Evolutionary conservation across 2,113 vertebrate genomes (phyloP).

Genomic region (Gambusia holbrooki): DNA sequence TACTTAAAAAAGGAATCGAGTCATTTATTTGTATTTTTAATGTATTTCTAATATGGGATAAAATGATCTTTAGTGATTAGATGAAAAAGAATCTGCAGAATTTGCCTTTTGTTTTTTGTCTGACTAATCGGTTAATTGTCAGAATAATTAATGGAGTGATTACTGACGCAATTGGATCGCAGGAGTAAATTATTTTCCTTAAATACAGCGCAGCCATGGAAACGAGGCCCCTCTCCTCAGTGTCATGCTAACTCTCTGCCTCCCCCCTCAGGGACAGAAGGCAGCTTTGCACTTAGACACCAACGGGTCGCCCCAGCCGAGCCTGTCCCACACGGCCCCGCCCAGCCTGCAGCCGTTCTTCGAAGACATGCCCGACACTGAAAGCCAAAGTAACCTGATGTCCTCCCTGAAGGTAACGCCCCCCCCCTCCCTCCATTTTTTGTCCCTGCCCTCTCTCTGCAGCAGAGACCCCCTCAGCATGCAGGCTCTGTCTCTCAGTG

Average conservation of each 20-base stretch:
- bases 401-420: slow-evolving; percentile 73
- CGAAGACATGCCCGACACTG: slow-evolving; percentile 64
- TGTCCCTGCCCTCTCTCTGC: rapidly evolving
- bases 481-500: neutral
- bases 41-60: too few species aligned
- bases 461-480: slow-evolving; percentile 1
- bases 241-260: neutral
- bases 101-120: too few species aligned
- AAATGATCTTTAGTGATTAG: too few species aligned
- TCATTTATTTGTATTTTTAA: too few species aligned
- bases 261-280: slow-evolving; percentile 70
- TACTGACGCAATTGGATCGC: too few species aligned
- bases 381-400: slow-evolving; percentile 69
- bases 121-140: too few species aligned
- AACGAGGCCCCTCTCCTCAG: neutral
- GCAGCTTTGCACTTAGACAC: slow-evolving; percentile 68
- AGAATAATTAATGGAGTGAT: too few species aligned
- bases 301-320: slow-evolving; percentile 53
- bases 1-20: too few species aligned
- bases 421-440: too few species aligned
- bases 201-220: neutral
- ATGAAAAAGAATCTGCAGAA: too few species aligned
- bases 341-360: slow-evolving; percentile 80
- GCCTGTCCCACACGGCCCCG: slow-evolving; percentile 71
- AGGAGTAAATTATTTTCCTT: too few species aligned